Percentiles rank a stretch among this genome's conserved stretches.
Conservation (phyloP, 2,113 vertebrate genomes). For the Phocoena sinus region DNA sequence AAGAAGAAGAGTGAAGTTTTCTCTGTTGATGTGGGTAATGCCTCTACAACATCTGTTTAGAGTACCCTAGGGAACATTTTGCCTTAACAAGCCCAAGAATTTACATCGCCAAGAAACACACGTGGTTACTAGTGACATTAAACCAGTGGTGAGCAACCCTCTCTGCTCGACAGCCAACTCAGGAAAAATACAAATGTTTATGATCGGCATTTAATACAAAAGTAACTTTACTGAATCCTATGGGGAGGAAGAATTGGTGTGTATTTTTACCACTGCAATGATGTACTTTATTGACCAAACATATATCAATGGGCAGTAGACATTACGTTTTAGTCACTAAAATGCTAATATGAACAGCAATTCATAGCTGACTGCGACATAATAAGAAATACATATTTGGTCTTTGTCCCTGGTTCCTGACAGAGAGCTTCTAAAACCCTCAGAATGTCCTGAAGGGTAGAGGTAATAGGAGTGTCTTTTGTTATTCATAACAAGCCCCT, state of each 20-base stretch:
- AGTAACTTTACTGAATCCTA: slow-evolving; percentile 12
- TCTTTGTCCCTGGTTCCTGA: not conserved
- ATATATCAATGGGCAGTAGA: slow-evolving; percentile 8
- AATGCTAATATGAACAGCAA: slow-evolving; percentile 20
- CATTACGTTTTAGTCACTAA: slow-evolving; percentile 12
- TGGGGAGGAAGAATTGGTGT: not conserved
- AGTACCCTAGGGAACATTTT: slow-evolving; percentile 44
- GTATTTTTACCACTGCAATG: not conserved
- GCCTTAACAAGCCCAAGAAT: slow-evolving; percentile 69
- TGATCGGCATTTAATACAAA: slow-evolving; percentile 44
- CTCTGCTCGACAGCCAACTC: slow-evolving; percentile 55
- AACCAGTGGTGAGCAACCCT: slow-evolving; percentile 47
- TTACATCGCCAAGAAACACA: slow-evolving; percentile 67
- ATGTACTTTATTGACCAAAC: slow-evolving; percentile 27
- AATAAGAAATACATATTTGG: not conserved
- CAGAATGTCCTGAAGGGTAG: not conserved
- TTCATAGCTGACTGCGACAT: not conserved
- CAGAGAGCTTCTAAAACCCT: not conserved
- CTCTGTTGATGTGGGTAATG: slow-evolving; percentile 44
- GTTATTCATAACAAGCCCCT: not conserved
- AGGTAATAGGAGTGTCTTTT: not conserved
- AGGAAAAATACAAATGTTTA: slow-evolving; percentile 59
- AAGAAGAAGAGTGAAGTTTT: not conserved
- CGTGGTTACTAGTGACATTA: slow-evolving; percentile 64
- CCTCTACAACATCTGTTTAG: slow-evolving; percentile 63